These are phyloP conservation scores for Clanis bilineata DNA, from an alignment of 2,888 invertebrate species.

Conservation along the genomic window DNA sequence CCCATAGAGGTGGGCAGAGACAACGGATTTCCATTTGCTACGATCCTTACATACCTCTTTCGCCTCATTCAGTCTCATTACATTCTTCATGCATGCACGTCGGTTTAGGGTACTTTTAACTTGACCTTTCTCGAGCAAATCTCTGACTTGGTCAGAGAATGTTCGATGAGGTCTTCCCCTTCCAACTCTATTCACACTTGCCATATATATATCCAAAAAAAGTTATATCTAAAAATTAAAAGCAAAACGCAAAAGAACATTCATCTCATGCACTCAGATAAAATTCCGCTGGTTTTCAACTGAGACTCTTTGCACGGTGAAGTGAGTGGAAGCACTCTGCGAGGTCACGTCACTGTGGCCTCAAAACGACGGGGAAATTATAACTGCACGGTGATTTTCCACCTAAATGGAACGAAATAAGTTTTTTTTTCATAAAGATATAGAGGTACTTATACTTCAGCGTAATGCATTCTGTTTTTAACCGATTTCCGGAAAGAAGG, in stretches of 20 bases:
- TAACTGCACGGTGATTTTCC: conserved; percentile 35
- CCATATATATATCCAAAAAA: too few species aligned
- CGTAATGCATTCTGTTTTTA: background rate
- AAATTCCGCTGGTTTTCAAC: conserved; percentile 1
- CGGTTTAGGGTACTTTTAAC: too few species aligned
- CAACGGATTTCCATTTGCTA: too few species aligned
- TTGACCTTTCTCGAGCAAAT: too few species aligned
- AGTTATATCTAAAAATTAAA: background rate
- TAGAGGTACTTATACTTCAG: conserved; percentile 20
- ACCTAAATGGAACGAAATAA: conserved; percentile 34
- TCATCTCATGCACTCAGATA: background rate
- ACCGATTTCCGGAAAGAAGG: too few species aligned
- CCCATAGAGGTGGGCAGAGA: too few species aligned
- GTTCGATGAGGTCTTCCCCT: too few species aligned
- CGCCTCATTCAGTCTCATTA: too few species aligned
- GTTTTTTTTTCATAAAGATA: conserved; percentile 32
- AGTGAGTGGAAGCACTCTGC: background rate
- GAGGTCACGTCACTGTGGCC: background rate
- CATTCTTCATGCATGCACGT: too few species aligned
- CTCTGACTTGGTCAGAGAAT: too few species aligned
- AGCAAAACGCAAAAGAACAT: background rate
- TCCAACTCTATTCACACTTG: too few species aligned
- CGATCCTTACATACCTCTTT: too few species aligned
- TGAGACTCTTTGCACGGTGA: conserved; percentile 18
- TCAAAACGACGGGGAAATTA: conserved; percentile 36